Base-by-base conservation (phyloP, 2,888 invertebrate genomes). In the Leucophora obtusa region DNA sequence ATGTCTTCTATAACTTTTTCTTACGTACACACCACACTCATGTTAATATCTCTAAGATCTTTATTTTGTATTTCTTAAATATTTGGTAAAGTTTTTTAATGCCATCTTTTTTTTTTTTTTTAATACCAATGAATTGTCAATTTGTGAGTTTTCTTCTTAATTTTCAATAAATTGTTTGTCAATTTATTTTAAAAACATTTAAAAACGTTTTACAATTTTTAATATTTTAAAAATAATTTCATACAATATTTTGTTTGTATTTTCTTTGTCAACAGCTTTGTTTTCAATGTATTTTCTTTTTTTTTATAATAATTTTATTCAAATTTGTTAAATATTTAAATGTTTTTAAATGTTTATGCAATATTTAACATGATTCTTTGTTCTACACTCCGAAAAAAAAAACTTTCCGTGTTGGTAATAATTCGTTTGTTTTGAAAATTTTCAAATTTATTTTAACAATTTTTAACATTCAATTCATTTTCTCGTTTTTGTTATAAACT, bases 391-490 rank as follows among this genome's bases (percentile, higher is more conserved):
- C n/a, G 28, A 38, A 35, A 56, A 28, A 28, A 28, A 77, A 71
- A 71, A 70, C 59, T 76, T 38, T 58, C 72, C 77, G 68, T 77
- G 50, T 17, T 56, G 66, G 35, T 47, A 70, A 69, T 79, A 69
- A 68, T 75, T 75, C 68, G 63, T 76, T 76, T 53, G n/a, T 38
- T 33, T 56, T 11, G 10, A 10, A 38, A 38, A 38, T 38, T 56
- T 51, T 74, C 8, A 9, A 38, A 51, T 43, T 38, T 0, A 9
- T 73, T 47, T 59, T 21, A 74, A 70, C 79, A 74, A 79, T 50
- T 70, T 66, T 74, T 70, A 70, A 79, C 71, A 63, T 59, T 70
- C 54, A 68, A 43, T 50, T 38, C 38, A 28, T 51, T 65, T 60
- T 17, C 38, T 69, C 17, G 1, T 58, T 63, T 54, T 43, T 65